Evolutionary conservation across 2,888 invertebrate genomes (phyloP).

Genomic region (Teinopalpus imperialis): DNA sequence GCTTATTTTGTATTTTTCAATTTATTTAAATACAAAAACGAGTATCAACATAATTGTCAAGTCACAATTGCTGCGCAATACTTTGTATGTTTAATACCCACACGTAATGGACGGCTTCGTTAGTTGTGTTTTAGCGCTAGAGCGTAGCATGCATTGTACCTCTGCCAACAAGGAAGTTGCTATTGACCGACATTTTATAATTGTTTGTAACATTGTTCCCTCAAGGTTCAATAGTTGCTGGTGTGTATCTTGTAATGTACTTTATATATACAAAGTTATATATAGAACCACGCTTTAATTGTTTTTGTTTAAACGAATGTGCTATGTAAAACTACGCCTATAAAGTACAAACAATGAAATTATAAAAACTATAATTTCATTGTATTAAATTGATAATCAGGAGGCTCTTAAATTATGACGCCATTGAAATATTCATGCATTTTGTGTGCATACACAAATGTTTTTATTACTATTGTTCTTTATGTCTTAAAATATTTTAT

Average conservation of each 20-base stretch:
- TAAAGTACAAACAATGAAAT: too few species aligned
- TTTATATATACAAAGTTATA: not conserved
- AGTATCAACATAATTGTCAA: not conserved
- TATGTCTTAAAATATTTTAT: too few species aligned
- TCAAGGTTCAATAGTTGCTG: conserved; percentile 11
- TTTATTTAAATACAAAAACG: conserved; percentile 5
- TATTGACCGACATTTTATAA: conserved; percentile 24
- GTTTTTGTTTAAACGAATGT: too few species aligned
- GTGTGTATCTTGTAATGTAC: not conserved
- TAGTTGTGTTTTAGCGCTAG: conserved; percentile 18
- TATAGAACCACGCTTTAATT: too few species aligned
- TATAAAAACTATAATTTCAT: too few species aligned
- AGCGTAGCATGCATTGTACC: conserved; percentile 15
- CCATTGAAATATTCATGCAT: too few species aligned
- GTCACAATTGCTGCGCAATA: not conserved
- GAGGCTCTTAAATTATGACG: too few species aligned
- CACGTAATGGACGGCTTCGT: not conserved
- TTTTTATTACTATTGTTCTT: too few species aligned
- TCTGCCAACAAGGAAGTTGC: conserved; percentile 22
- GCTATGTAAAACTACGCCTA: too few species aligned
- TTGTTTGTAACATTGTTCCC: conserved; percentile 17
- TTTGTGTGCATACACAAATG: too few species aligned
- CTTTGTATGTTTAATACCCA: conserved; percentile 1
- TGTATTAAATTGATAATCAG: too few species aligned
- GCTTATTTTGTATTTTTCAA: too few species aligned